These are phyloP conservation scores for Stenopsyche tienmushanensis DNA, from an alignment of 1,140 invertebrate species.

Conservation along the genomic window DNA sequence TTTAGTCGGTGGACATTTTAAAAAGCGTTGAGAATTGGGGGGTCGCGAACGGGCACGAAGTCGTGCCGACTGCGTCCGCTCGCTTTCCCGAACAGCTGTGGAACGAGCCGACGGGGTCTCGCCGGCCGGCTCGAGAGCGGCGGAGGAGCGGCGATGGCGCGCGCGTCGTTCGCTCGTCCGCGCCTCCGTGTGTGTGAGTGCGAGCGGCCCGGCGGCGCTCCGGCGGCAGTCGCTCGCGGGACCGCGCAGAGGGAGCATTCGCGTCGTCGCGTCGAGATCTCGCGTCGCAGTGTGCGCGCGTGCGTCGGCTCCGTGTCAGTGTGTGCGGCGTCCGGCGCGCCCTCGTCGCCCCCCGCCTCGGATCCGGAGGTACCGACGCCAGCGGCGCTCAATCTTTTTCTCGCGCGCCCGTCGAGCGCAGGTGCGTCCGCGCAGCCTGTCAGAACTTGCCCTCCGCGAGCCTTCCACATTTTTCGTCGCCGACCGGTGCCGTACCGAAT, in stretches of 20 bases:
- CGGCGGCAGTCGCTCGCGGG: neutral
- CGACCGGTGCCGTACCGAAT: neutral
- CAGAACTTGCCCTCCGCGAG: slow-evolving; percentile 3
- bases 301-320: slow-evolving; percentile 13
- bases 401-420: too few relatives aligned
- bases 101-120: too few relatives aligned
- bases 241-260: neutral
- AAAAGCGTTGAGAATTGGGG: too few relatives aligned
- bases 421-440: too few relatives aligned
- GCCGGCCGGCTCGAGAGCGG: too few relatives aligned
- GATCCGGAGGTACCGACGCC: neutral
- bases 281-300: slow-evolving; percentile 10
- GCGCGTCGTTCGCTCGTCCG: too few relatives aligned
- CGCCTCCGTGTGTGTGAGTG: neutral
- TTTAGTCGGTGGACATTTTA: too few relatives aligned
- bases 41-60: too few relatives aligned
- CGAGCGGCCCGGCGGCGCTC: neutral
- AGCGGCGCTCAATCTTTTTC: too few relatives aligned
- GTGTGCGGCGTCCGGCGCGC: slow-evolving; percentile 1
- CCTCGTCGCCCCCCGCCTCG: neutral
- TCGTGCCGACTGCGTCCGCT: too few relatives aligned
- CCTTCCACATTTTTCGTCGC: neutral
- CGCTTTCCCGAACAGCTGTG: too few relatives aligned
- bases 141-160: neutral
- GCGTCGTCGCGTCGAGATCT: neutral